Evolutionary conservation across 2,113 vertebrate genomes (phyloP).

Genomic region (Trogon melanurus): DNA sequence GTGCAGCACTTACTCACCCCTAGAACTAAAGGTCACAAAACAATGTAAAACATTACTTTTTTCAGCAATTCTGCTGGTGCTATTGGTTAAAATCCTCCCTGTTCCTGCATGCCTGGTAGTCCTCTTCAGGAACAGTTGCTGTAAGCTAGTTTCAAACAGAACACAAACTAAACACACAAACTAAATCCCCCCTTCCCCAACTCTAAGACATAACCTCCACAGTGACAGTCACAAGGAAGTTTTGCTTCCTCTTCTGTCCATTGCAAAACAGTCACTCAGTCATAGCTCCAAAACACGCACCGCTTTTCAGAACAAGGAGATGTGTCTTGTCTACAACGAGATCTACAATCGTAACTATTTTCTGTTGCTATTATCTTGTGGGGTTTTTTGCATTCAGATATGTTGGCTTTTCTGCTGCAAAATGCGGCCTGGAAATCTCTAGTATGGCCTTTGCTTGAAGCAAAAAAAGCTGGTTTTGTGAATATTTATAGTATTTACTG

Average conservation of each 20-base stretch:
- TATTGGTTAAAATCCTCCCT: neutral
- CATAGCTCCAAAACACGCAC: neutral
- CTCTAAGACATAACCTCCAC: fast-evolving
- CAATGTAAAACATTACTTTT: neutral
- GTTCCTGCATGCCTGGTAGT: neutral
- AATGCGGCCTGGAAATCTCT: neutral
- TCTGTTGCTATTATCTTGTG: neutral
- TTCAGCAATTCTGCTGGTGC: neutral
- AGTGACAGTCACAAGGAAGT: neutral
- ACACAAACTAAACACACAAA: neutral
- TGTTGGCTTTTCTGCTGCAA: neutral
- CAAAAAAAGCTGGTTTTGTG: neutral
- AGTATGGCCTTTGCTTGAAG: neutral
- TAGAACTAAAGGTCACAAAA: neutral
- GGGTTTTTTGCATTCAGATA: neutral
- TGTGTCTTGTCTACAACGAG: neutral
- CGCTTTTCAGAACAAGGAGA: neutral
- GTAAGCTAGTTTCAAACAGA: neutral
- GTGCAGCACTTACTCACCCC: neutral
- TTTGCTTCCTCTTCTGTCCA: neutral
- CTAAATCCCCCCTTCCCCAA: neutral
- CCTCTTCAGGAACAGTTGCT: neutral
- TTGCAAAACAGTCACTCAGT: neutral
- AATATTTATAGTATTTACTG: neutral
- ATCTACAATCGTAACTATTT: neutral